Evolutionary conservation across 2,888 invertebrate species (phyloP).

Genomic region (Acrocera orbiculus): DNA sequence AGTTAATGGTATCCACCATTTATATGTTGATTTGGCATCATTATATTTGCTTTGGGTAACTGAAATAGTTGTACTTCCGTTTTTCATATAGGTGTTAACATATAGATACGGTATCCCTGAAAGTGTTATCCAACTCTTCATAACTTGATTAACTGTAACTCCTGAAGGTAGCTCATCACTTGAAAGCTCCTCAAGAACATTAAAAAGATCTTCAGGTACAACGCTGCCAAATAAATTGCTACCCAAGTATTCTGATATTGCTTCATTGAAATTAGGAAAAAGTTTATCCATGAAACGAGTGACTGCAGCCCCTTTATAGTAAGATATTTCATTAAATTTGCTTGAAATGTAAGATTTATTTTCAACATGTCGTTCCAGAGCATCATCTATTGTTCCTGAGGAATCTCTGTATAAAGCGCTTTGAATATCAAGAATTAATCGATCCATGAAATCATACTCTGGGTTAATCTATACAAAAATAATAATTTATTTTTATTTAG

Average conservation of each 20-base stretch:
- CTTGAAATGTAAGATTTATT: background rate
- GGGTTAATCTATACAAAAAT: slow-evolving; percentile 2
- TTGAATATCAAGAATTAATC: background rate
- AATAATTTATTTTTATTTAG: too few species aligned
- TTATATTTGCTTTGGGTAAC: too few species aligned
- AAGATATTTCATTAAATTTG: slow-evolving; percentile 3
- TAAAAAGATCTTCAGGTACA: slow-evolving; percentile 2
- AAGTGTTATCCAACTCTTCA: slow-evolving; percentile 5
- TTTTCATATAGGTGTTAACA: too few species aligned
- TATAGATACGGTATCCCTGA: slow-evolving; percentile 4
- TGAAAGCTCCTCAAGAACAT: background rate
- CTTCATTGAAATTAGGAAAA: slow-evolving; percentile 2
- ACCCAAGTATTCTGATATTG: slow-evolving; percentile 4
- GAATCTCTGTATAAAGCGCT: background rate
- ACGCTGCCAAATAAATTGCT: slow-evolving; percentile 1
- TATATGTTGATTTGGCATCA: background rate
- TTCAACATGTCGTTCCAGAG: slow-evolving; percentile 4
- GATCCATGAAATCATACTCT: background rate
- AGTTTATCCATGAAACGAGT: slow-evolving; percentile 5
- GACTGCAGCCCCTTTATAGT: slow-evolving; percentile 6
- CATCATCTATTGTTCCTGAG: background rate
- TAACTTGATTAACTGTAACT: slow-evolving; percentile 2
- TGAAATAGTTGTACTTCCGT: too few species aligned
- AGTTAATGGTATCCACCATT: slow-evolving; percentile 8
- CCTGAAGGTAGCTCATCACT: background rate